These are phyloP conservation scores for Mizuhopecten yessoensis DNA, from an alignment of 1,140 invertebrate genomes.

Conservation along the genomic window DNA sequence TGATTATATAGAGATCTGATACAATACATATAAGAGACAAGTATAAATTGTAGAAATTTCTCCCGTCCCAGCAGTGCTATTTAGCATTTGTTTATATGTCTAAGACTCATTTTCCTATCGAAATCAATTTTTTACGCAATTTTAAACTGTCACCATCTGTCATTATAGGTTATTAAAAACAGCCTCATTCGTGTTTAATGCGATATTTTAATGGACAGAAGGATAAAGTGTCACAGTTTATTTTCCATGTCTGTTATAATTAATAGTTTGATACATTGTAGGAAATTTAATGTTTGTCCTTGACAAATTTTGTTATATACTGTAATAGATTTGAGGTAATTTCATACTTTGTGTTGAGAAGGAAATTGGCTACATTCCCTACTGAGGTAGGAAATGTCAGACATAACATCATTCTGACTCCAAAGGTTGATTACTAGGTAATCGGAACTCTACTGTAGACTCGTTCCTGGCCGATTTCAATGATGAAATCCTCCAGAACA, in stretches of 20 bases:
- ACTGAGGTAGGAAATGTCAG: not conserved
- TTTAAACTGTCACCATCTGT: no score
- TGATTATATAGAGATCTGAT: no score
- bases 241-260: not conserved
- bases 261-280: not conserved
- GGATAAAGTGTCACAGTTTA: not conserved
- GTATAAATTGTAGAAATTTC: no score
- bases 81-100: no score
- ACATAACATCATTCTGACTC: not conserved
- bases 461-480: not conserved
- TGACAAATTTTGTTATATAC: not conserved
- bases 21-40: no score
- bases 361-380: not conserved
- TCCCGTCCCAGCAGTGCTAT: no score
- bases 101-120: no score
- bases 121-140: no score
- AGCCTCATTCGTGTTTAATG: no score
- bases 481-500: not conserved
- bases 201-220: no score
- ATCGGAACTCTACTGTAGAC: not conserved
- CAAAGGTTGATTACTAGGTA: not conserved
- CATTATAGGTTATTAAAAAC: no score
- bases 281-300: constrained; percentile 33
- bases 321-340: not conserved
- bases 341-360: not conserved